Base-by-base conservation (phyloP, 2,888 invertebrate species). In the Brenthis ino region DNA sequence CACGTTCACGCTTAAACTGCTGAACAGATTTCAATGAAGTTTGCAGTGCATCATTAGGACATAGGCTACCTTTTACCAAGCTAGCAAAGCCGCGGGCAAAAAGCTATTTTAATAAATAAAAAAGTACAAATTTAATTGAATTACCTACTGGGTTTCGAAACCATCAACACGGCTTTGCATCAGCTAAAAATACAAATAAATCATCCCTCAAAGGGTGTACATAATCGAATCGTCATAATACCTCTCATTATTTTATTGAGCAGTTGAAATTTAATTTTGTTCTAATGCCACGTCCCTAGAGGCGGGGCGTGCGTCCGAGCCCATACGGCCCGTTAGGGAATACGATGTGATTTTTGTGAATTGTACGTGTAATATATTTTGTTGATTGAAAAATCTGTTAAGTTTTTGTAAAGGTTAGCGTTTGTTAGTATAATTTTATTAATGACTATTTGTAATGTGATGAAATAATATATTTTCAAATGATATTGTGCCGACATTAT, bases 191-290 rank as follows among this genome's bases (percentile, higher is more conserved):
- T 70, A 75, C 73, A 73, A 73, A 65, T 70, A 57, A 69, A 69
- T 50, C 60, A 69, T 11, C 54, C 24, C 67, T 73, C 75, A 79
- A 80, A 77, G 79, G 80, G 76, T 79, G 77, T 77, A 77, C 77
- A 78, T 83, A 83, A 86, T 86, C 83, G 80, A 86, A 86, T 86
- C 83, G 85, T 86, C 83, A 86, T 86, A 85, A 86, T 85, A 79
- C 81, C 76, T 79, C 73, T 84, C 83, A 85, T 88, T 88, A 88
- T 88, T 87, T 87, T 88, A 88, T 86, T 86, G 87, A 83, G 82
- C 77, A 74, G 77, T 69, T 77, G 74, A 79, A 88, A 89, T 88
- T 89, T 86, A 87, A 89, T 88, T 88, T 83, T 81, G 72, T 75
- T 76, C 81, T 85, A 85, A 86, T 87, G 85, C 79, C 82, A 79